Percentiles rank a stretch among this genome's conserved stretches.
Evolutionary conservation across 2,113 vertebrate genomes (phyloP).

Genomic region (Cinclus mexicanus): DNA sequence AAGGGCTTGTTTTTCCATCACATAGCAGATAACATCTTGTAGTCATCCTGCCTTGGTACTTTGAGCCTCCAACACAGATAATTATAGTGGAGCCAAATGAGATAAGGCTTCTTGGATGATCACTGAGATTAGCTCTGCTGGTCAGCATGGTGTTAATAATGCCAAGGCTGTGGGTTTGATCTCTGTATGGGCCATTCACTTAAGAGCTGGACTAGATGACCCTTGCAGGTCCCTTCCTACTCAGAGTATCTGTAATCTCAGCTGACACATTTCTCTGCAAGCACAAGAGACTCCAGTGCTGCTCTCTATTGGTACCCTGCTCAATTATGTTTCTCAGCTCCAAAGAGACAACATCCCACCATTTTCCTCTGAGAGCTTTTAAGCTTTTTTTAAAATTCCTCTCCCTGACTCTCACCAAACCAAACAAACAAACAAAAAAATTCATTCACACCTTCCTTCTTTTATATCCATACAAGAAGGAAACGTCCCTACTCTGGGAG

Average conservation of each 20-base stretch:
- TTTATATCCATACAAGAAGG: background rate
- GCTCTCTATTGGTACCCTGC: background rate
- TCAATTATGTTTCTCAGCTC: background rate
- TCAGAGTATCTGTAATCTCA: background rate
- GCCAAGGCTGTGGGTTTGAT: background rate
- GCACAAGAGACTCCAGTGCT: background rate
- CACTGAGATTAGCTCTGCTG: background rate
- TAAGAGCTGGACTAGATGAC: background rate
- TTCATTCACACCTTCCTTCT: background rate
- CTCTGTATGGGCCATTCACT: background rate
- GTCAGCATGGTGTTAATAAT: background rate
- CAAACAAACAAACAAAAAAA: background rate
- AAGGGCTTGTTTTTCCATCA: slow-evolving; percentile 29
- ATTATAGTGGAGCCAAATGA: background rate
- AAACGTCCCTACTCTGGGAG: background rate
- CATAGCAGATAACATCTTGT: background rate
- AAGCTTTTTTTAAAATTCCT: background rate
- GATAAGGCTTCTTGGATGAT: background rate
- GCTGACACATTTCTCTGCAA: background rate
- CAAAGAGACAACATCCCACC: background rate
- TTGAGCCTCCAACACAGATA: background rate
- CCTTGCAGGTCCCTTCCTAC: background rate
- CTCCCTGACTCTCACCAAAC: background rate
- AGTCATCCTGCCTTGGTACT: background rate
- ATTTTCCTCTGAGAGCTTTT: background rate